These are phyloP conservation scores for Brachionus rubens DNA, from an alignment of 1,140 invertebrate species.

Conservation along the genomic window DNA sequence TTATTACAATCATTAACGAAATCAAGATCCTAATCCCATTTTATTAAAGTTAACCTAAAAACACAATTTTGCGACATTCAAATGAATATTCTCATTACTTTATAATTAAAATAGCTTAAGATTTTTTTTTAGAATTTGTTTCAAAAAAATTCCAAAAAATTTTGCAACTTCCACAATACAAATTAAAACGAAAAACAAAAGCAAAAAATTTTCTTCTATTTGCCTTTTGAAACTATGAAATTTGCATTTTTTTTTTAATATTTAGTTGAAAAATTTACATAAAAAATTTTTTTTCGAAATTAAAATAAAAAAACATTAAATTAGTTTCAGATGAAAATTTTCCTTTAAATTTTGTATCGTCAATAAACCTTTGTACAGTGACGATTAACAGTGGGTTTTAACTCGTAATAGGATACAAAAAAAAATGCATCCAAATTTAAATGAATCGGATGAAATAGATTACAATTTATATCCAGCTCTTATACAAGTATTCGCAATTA, in stretches of 20 bases:
- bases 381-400: no score
- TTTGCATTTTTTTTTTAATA: not conserved
- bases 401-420: not conserved
- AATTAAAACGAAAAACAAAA: no score
- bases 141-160: no score
- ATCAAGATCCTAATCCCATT: no score
- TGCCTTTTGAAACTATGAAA: not conserved
- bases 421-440: not conserved
- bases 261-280: not conserved
- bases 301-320: not conserved
- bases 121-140: no score
- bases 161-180: no score
- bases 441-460: conserved; percentile 53
- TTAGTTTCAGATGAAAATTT: not conserved
- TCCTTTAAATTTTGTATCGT: no score
- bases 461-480: conserved; percentile 83
- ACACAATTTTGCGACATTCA: not conserved
- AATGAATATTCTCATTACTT: no score
- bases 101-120: no score
- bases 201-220: not conserved
- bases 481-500: conserved; percentile 84
- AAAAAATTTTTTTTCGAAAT: not conserved
- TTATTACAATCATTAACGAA: no score
- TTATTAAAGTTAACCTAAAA: no score
- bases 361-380: no score